Percentiles rank a stretch among this genome's conserved stretches.
Evolutionary conservation across 2,888 invertebrate genomes (phyloP).

Genomic region (Axea sp.): DNA sequence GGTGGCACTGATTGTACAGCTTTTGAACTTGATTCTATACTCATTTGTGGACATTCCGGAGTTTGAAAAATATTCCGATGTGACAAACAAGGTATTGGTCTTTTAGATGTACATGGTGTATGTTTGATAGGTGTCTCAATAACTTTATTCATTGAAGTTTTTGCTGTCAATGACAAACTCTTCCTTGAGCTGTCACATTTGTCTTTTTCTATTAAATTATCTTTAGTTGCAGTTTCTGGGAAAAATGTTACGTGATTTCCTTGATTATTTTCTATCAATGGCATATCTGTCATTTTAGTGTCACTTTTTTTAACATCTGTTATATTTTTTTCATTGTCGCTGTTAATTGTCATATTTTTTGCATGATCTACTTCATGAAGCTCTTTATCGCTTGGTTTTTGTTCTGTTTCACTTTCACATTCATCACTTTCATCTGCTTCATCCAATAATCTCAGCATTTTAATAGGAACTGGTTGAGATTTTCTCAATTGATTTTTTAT

Average conservation of each 20-base stretch:
- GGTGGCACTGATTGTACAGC: conserved; percentile 62
- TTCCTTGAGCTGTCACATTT: background rate
- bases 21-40: conserved; percentile 69
- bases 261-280: no score
- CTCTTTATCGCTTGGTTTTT: no score
- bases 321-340: no score
- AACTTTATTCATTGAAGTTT: conserved; percentile 36
- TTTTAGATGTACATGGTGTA: conserved; percentile 50
- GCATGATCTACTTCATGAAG: no score
- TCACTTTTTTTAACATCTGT: no score
- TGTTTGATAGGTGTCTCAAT: conserved; percentile 73
- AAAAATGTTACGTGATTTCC: no score
- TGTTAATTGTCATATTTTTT: no score
- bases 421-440: conserved; percentile 30
- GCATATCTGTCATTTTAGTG: no score
- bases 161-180: no score
- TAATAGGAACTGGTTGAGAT: conserved; percentile 17
- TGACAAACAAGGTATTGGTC: conserved; percentile 70
- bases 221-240: no score
- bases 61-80: conserved; percentile 73
- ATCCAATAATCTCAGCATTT: conserved; percentile 20
- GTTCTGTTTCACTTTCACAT: background rate
- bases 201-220: background rate
- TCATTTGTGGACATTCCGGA: conserved; percentile 61
- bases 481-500: conserved; percentile 17